These are phyloP conservation scores for Diadophis punctatus DNA, from an alignment of 2,113 vertebrate species.

Conservation along the genomic window DNA sequence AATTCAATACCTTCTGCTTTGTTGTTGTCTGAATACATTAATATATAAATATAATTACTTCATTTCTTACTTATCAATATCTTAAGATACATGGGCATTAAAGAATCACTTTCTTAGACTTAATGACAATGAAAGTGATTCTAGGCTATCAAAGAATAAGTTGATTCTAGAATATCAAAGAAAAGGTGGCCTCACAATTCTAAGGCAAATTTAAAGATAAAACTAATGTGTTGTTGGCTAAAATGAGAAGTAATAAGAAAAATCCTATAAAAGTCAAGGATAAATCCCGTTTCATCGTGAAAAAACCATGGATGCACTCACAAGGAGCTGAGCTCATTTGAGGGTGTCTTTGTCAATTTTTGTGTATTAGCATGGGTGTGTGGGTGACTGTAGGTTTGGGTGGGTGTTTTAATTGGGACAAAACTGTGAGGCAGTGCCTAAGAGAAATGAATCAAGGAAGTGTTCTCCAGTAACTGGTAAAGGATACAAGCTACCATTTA, in stretches of 20 bases:
- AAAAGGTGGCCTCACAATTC: not conserved
- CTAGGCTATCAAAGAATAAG: not conserved
- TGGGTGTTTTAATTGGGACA: not conserved
- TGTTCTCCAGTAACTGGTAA: not conserved
- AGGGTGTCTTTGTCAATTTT: not conserved
- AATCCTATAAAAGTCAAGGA: not conserved
- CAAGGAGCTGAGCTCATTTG: not conserved
- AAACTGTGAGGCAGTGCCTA: not conserved
- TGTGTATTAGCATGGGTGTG: too few species aligned
- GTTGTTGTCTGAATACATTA: not conserved
- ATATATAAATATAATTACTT: not conserved
- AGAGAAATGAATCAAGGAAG: not conserved
- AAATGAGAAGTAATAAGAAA: not conserved
- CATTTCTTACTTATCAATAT: not conserved
- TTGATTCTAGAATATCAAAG: not conserved
- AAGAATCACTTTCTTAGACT: not conserved
- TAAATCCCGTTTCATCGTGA: not conserved
- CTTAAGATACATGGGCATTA: not conserved
- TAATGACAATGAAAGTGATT: not conserved
- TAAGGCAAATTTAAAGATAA: not conserved
- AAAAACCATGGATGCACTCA: not conserved
- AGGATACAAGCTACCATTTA: not conserved
- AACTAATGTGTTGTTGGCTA: not conserved
- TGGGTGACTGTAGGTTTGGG: not conserved
- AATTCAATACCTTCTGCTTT: not conserved